Evolutionary conservation across 1,140 invertebrate genomes (phyloP).

Genomic region (Papilio helenus): DNA sequence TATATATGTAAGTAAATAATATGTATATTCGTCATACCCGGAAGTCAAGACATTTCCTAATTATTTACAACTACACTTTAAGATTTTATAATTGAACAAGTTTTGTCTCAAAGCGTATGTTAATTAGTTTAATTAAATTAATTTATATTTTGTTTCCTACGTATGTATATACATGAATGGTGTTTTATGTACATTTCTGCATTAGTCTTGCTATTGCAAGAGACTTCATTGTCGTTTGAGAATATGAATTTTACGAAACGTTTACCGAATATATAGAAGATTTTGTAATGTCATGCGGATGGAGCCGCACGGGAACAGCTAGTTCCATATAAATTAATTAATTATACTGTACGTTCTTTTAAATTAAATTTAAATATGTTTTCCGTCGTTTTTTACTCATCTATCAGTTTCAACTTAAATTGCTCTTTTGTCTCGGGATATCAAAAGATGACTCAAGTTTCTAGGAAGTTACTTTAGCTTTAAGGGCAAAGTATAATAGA

Average conservation of each 20-base stretch:
- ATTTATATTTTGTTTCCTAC: neutral
- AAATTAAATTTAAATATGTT: neutral
- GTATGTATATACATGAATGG: no score
- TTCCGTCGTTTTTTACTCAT: neutral
- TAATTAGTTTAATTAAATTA: neutral
- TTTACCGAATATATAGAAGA: no score
- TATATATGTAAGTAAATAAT: neutral
- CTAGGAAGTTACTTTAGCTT: conserved; percentile 26
- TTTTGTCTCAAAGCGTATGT: conserved; percentile 19
- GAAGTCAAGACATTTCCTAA: conserved; percentile 31
- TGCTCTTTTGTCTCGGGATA: neutral
- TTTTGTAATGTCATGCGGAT: no score
- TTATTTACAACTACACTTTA: conserved; percentile 14
- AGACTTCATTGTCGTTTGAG: no score
- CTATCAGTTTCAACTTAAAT: neutral
- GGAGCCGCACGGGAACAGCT: no score
- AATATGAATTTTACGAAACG: no score
- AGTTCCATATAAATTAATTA: neutral
- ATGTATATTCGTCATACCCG: conserved; percentile 32
- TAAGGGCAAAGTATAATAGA: conserved; percentile 26
- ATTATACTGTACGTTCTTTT: neutral
- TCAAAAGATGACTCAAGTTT: conserved; percentile 38
- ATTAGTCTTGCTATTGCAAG: no score
- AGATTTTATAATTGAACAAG: conserved; percentile 29
- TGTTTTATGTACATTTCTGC: no score